Evolutionary conservation across 2,797 vertebrate genomes (phyloP), one percentile per base, ranked within the genome.

Genomic region (Danio choprae): DNA sequence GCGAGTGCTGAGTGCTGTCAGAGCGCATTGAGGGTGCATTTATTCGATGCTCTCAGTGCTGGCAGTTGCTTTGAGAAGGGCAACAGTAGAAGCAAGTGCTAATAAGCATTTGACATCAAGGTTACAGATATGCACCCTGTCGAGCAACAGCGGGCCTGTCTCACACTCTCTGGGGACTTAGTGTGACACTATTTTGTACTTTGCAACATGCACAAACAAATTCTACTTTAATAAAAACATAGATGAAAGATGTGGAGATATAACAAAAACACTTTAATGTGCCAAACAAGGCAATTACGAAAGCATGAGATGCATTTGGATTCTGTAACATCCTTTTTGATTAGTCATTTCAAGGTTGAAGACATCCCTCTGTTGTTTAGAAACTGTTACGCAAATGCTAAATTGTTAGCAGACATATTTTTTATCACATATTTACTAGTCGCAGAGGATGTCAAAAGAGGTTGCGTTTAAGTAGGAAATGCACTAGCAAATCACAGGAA

Each of bases 51-150:
- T 50, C 51, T 76, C 41, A 44, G 56, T 84, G 74, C 29, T 76
- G 70, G 68, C 78, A 67, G 55, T 72, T 71, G 38, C 78, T 77
- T 84, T 84, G 53, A 80, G 69, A 72, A 29, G 46, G 82, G 73
- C 67, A 81, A 60, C 53, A 41, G 69, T 72, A 76, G 71, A 74
- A 81, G 75, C 62, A 84, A 73, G 60, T 22, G 82, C 82, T 84
- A 81, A 84, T 84, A 81, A 81, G 78, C 67, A 77, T 51, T 55
- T 81, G 68, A 76, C 74, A 84, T 80, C 78, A 81, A 81, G 79
- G 67, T 80, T 77, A 64, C 59, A 53, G 73, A 65, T 67, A 76
- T 60, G 67, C 73, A 51, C 73, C 78, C 73, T 72, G 82, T 72
- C 9, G 56, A 80, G 73, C 77, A 79, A 77, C 41, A 69, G 77